Conservation (phyloP, 2,797 vertebrate genomes). For the Anabacerthia variegaticeps region DNA sequence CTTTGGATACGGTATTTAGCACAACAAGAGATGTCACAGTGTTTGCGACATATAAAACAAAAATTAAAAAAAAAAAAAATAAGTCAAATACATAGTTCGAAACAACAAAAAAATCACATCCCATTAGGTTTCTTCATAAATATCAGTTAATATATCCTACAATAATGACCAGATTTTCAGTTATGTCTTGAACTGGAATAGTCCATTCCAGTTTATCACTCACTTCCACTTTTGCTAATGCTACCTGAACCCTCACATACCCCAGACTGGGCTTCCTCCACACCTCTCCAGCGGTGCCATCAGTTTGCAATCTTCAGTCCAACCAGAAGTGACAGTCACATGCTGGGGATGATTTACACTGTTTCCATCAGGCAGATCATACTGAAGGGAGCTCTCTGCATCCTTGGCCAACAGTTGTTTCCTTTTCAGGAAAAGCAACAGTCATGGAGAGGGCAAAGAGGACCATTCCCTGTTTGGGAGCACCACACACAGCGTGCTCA, state of each 20-base stretch:
- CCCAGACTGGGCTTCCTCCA: neutral
- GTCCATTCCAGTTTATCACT: neutral
- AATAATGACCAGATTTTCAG: neutral
- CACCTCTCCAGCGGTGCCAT: neutral
- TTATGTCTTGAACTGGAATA: neutral
- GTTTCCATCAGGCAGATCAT: neutral
- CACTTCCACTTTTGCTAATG: neutral
- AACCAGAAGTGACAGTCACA: neutral
- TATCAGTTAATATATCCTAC: neutral
- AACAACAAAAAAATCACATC: neutral
- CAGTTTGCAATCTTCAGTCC: neutral
- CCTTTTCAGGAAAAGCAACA: neutral
- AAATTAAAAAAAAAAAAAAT: neutral
- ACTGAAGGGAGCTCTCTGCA: neutral
- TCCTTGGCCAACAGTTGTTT: neutral
- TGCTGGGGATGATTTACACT: neutral
- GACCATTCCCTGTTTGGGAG: neutral
- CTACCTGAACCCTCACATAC: fast-evolving
- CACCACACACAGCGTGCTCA: neutral
- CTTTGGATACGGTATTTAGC: neutral
- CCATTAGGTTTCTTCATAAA: neutral
- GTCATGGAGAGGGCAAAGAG: neutral
- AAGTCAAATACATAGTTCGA: neutral
- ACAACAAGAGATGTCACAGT: neutral
- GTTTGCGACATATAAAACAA: neutral